A percentile compares a stretch with the other conserved stretches of the same genome.
phyloP scores from a whole-genome alignment of 2,797 vertebrate species.

The Ctenopoma kingsleyae region DNA sequence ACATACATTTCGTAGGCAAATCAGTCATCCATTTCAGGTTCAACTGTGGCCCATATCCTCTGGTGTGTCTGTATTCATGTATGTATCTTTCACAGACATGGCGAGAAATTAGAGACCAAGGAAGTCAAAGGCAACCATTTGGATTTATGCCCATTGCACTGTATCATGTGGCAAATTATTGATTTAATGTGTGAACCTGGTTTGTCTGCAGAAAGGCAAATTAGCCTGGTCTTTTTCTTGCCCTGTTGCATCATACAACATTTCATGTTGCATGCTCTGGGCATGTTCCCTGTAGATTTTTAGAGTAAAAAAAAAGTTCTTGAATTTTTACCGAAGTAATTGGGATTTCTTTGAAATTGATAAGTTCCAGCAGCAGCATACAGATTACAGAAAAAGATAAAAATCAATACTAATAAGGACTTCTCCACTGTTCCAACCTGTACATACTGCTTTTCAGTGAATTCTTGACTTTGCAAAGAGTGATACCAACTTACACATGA shows the following conservation, averaged over 20 bases:
- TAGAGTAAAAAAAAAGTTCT: conserved; percentile 24
- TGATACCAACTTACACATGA: conserved; percentile 20
- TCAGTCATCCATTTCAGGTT: conserved; percentile 72
- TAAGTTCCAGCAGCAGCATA: no score
- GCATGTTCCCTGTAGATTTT: conserved; percentile 59
- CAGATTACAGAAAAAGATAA: no score
- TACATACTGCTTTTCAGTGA: conserved; percentile 20
- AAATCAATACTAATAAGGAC: no score
- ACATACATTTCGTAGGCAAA: conserved; percentile 57
- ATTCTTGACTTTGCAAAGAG: conserved; percentile 30
- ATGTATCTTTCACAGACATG: conserved; percentile 65
- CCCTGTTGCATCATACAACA: conserved; percentile 63
- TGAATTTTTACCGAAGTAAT: conserved; percentile 5
- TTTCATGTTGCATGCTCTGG: conserved; percentile 47
- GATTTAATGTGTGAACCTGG: conserved; percentile 69
- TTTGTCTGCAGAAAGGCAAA: conserved; percentile 56
- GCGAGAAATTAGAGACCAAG: conserved; percentile 52
- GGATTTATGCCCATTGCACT: conserved; percentile 61
- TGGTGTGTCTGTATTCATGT: conserved; percentile 68
- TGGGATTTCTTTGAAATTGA: conserved; percentile 28
- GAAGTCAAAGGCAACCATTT: conserved; percentile 58
- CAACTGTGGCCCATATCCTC: conserved; percentile 76
- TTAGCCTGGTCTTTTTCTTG: conserved; percentile 57
- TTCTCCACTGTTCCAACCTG: conserved; percentile 47
- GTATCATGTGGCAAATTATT: conserved; percentile 62